Evolutionary conservation across 2,797 vertebrate genomes (phyloP).

Genomic region (Sylvia borin): DNA sequence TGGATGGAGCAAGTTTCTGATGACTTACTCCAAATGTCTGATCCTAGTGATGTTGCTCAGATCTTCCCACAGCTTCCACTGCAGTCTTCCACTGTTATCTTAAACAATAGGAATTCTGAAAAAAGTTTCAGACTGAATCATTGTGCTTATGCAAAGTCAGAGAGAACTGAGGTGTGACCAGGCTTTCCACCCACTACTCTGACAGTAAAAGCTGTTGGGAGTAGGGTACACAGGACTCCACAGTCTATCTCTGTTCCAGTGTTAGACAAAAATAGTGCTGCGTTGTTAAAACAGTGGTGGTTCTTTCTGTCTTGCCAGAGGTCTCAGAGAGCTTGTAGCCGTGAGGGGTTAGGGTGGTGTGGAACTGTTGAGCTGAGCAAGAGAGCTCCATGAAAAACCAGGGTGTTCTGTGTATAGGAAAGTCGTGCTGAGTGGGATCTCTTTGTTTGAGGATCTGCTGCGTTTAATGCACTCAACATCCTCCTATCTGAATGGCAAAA

Average conservation of each 20-base stretch:
- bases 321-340: neutral
- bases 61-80: neutral
- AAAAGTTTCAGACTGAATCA: neutral
- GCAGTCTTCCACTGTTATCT: neutral
- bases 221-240: neutral
- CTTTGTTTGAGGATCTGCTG: neutral
- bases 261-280: neutral
- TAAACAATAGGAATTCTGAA: neutral
- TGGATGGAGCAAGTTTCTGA: neutral
- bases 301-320: neutral
- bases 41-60: neutral
- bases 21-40: neutral
- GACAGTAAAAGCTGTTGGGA: neutral
- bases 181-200: rapidly evolving
- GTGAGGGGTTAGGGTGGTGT: neutral
- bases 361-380: neutral
- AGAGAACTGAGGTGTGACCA: neutral
- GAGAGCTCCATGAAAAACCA: neutral
- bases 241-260: neutral
- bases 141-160: neutral
- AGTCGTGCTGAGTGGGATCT: neutral
- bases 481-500: neutral
- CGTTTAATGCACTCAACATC: rapidly evolving
- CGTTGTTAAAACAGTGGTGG: neutral
- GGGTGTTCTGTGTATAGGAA: neutral